phyloP scores from a whole-genome alignment of 2,888 invertebrate genomes.

The Catocala fraxini region DNA sequence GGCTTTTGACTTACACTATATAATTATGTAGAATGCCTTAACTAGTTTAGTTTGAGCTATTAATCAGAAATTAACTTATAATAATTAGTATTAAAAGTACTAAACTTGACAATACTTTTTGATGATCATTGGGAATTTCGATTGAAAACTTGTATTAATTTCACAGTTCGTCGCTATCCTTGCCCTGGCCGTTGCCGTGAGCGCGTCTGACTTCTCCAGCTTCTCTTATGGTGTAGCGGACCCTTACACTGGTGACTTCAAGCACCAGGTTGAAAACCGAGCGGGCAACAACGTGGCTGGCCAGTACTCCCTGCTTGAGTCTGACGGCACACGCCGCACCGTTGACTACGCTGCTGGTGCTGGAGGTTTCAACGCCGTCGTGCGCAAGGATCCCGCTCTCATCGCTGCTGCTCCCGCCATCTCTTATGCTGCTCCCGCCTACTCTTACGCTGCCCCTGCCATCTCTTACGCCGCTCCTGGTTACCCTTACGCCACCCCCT shows the following conservation, averaged over 20 bases:
- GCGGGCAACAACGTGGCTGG: constrained; percentile 58
- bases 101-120: too few species aligned
- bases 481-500: constrained; percentile 46
- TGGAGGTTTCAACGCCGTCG: constrained; percentile 85
- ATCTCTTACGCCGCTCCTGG: constrained; percentile 42
- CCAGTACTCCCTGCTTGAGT: constrained; percentile 75
- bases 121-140: too few species aligned
- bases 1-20: too few species aligned
- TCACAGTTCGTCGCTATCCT: constrained; percentile 69
- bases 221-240: constrained; percentile 85
- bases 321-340: constrained; percentile 83
- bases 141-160: not conserved
- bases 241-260: constrained; percentile 82
- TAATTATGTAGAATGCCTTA: too few species aligned
- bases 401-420: constrained; percentile 56
- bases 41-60: too few species aligned
- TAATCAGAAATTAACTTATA: too few species aligned
- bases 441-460: constrained; percentile 35
- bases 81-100: too few species aligned
- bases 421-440: constrained; percentile 32
- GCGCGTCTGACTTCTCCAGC: constrained; percentile 67
- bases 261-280: constrained; percentile 75
- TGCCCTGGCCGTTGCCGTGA: constrained; percentile 60
- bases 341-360: constrained; percentile 86
- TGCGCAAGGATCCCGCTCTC: constrained; percentile 77